Evolutionary conservation across 2,888 invertebrate species (phyloP).

Genomic region (Aethes cnicana): DNA sequence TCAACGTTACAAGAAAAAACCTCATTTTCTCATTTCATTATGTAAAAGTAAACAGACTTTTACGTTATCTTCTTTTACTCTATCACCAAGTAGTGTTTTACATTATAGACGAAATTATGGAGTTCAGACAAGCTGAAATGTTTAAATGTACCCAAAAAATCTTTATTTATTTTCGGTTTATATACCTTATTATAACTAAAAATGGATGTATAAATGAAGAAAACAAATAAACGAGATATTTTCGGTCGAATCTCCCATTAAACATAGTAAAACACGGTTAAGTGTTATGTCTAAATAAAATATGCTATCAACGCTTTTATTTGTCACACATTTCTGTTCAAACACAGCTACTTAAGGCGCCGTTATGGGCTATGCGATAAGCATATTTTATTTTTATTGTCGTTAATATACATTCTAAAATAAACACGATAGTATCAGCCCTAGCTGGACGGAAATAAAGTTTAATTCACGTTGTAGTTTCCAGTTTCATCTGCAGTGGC

Average conservation of each 20-base stretch:
- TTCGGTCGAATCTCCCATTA: constrained; percentile 5
- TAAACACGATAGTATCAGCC: not conserved
- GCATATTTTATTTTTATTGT: constrained; percentile 63
- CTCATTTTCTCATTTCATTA: too few relatives aligned
- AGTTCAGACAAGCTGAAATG: too few relatives aligned
- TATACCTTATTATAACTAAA: too few relatives aligned
- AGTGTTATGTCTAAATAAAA: constrained; percentile 28
- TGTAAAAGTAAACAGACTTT: too few relatives aligned
- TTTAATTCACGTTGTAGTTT: not conserved
- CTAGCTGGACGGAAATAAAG: not conserved
- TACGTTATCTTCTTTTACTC: too few relatives aligned
- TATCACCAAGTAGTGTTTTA: too few relatives aligned
- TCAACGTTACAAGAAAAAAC: too few relatives aligned
- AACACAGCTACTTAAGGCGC: constrained; percentile 50
- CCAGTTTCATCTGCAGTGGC: not conserved
- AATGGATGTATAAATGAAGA: constrained; percentile 5
- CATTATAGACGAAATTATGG: too few relatives aligned
- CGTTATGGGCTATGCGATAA: constrained; percentile 52
- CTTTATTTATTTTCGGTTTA: too few relatives aligned
- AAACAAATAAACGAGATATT: constrained; percentile 17
- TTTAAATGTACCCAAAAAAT: too few relatives aligned
- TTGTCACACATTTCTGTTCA: constrained; percentile 53
- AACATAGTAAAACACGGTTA: constrained; percentile 18
- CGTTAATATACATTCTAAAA: constrained; percentile 31
- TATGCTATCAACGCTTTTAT: constrained; percentile 42